phyloP scores from a whole-genome alignment of 2,113 vertebrate genomes.

The Capreolus pygargus region DNA sequence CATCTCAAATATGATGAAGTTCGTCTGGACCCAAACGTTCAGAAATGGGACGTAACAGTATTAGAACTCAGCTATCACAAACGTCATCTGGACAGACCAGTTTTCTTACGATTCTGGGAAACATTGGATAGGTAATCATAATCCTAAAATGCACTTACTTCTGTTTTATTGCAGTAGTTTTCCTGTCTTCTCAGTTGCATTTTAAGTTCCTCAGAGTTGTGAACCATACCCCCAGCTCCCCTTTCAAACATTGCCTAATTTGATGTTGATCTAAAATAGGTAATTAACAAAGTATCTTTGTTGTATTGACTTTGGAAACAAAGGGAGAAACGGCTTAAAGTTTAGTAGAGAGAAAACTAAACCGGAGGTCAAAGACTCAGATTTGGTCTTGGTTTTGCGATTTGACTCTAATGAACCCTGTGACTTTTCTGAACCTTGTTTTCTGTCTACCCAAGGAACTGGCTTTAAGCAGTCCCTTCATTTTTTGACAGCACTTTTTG shows the following conservation, averaged over 20 bases:
- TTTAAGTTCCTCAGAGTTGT: background rate
- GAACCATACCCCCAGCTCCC: background rate
- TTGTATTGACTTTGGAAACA: background rate
- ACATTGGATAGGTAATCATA: constrained; percentile 93
- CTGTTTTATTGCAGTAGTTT: background rate
- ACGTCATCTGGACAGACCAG: constrained; percentile 95
- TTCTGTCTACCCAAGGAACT: background rate
- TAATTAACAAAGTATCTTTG: background rate
- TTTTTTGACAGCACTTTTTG: background rate
- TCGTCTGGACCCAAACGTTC: constrained; percentile 95
- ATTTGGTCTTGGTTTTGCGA: background rate
- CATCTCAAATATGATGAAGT: constrained; percentile 98
- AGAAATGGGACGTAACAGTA: constrained; percentile 98
- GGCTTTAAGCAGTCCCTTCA: background rate
- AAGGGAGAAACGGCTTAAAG: background rate
- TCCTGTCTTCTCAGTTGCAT: background rate
- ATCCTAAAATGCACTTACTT: background rate
- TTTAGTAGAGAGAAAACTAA: background rate
- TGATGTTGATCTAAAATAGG: background rate
- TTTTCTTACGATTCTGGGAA: constrained; percentile 98
- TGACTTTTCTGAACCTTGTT: background rate
- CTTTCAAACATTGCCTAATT: background rate
- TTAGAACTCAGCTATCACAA: constrained; percentile 98
- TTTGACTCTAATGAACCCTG: background rate
- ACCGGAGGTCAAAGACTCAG: background rate